Base-by-base conservation (phyloP, 2,797 vertebrate genomes). In the Melanotaenia nigrans region DNA sequence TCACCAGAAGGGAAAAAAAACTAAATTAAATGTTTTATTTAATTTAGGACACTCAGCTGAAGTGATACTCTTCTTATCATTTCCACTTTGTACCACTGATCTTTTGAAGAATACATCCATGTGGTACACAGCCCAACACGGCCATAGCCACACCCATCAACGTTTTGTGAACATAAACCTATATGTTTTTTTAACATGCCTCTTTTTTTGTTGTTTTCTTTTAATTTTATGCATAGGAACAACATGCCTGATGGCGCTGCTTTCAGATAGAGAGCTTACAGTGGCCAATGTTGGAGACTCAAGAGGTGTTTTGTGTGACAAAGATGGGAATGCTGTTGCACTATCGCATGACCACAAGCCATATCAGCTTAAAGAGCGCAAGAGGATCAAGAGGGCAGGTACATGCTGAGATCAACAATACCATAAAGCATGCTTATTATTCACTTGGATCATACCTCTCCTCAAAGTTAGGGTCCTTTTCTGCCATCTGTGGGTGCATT, bases 321-420 rank as follows among this genome's bases (percentile, higher is more conserved):
- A 99, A 87, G 97, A 99, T 0, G 98, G 98, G 11, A 98, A 99
- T 0, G 98, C 98, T 1, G 95, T 99, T 42, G 96, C 98, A 24
- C 87, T 99, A 77, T 99, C 97, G 25, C 98, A 99, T 33, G 98
- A 99, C 77, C 98, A 99, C 94, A 99, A 99, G 73, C 98, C 98
- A 35, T 99, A 99, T 89, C 98, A 99, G 82, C 95, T 99, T 73
- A 99, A 99, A 85, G 98, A 99, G 78, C 96, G 98, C 88, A 99
- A 99, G 92, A 95, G 98, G 91, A 99, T 99, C 89, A 99, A 99
- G 89, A 96, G 97, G 84, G 98, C 98, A 51, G 98, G 98, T 99
- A 91, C 90, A 92, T 47, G 22, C 69, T 77, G 35, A 63, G 49
- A 47, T n/a, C 42, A 51, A 62, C 58, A 53, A 35, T 35, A 33